Base-by-base conservation (phyloP, 2,113 vertebrate species). In the Mesitornis unicolor region DNA sequence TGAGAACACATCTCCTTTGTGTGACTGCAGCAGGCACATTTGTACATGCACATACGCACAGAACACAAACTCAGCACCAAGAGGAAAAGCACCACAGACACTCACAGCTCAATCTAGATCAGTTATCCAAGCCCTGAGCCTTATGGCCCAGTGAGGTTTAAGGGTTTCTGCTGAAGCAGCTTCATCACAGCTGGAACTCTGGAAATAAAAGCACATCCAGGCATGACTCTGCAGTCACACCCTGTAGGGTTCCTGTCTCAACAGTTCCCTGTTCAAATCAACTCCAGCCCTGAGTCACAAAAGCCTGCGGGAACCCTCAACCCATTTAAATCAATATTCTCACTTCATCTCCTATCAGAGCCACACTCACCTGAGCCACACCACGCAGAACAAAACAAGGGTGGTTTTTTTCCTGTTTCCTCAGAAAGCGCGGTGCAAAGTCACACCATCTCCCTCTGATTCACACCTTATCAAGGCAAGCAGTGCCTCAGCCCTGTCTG, bases 51-150 rank as follows among this genome's bases (percentile, higher is more conserved):
- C 11, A 4, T 7, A 21, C 6, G 13, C 64, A 50, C 42, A 65
- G 48, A 69, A 11, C 48, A 28, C 74, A 43, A 54, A n/a, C 67
- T 38, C 16, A 3, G 50, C 61, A 38, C 17, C 18, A 2, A 6
- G 24, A 54, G 15, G 8, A 6, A 61, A 15, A 36, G 2, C 67
- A 31, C 16, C 51, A 20, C 0, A 0, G 68, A 6, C 53, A 38
- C 16, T 6, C 42, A 57, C 12, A 50, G 48, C 33, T 56, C 53
- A 5, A 1, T 14, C 18, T 7, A 28, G 4, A 35, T 2, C 36
- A 21, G 16, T 31, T 20, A 31, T 1, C 54, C 26, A 21, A 48
- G 45, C 75, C 42, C 61, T 8, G 14, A 68, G 25, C 57, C 26
- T 11, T 7, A 13, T 9, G 8, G n/a, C 45, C 48, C 45, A 2